Evolutionary conservation across 2,797 vertebrate genomes (phyloP).

Genomic region (Poecilia velifera): DNA sequence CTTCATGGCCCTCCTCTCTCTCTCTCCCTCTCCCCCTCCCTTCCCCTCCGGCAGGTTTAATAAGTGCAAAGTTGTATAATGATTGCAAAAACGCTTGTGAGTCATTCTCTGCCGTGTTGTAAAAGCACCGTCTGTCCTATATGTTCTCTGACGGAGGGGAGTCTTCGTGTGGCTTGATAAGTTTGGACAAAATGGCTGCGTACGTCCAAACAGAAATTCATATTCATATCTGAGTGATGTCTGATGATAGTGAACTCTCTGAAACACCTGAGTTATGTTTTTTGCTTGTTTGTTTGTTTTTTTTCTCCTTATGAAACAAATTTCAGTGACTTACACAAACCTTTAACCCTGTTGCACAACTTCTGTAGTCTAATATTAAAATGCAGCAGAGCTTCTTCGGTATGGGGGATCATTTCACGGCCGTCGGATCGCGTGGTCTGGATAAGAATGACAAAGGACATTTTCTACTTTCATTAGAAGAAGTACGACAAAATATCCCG

Average conservation of each 20-base stretch:
- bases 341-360: conserved; percentile 3
- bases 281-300: background rate
- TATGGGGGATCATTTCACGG: conserved; percentile 1
- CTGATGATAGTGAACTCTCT: background rate
- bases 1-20: background rate
- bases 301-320: conserved; percentile 19
- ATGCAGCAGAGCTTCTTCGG: background rate
- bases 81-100: conserved; percentile 1
- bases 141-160: background rate
- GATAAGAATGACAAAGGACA: background rate
- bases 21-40: too few relatives aligned
- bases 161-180: conserved; percentile 10
- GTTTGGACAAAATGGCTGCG: background rate
- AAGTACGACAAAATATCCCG: background rate
- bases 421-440: too few relatives aligned
- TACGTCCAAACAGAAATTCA: background rate
- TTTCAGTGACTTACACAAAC: conserved; percentile 28
- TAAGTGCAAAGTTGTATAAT: conserved; percentile 23
- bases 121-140: conserved; percentile 3
- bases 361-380: background rate
- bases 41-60: background rate
- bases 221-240: background rate
- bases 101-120: conserved; percentile 10
- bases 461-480: background rate
- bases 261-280: background rate